These are phyloP conservation scores for Caenorhabditis sp. DNA, from an alignment of 2,888 invertebrate species.

Conservation along the genomic window DNA sequence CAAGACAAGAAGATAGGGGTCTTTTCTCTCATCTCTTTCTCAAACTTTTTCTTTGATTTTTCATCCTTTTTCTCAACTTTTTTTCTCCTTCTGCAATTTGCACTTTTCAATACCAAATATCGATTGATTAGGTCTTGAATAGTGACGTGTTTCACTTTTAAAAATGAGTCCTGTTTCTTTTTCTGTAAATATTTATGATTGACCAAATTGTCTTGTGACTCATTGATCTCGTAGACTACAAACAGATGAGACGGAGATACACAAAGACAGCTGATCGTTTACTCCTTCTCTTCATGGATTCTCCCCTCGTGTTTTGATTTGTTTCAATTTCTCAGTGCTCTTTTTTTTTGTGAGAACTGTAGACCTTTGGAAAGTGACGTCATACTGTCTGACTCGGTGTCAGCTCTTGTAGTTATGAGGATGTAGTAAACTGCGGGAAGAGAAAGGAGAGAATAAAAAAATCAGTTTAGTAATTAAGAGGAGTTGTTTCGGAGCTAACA, in stretches of 20 bases:
- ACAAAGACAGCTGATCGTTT: constrained; percentile 34
- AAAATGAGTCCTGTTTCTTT: constrained; percentile 16
- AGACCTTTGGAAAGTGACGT: neutral
- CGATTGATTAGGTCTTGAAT: constrained; percentile 5
- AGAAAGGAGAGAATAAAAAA: too few species aligned
- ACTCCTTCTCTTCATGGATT: neutral
- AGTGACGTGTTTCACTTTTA: constrained; percentile 14
- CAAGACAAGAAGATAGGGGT: constrained; percentile 34
- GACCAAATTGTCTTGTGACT: constrained; percentile 26
- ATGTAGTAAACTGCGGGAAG: too few species aligned
- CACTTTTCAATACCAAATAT: constrained; percentile 19
- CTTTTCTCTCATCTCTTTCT: constrained; percentile 23
- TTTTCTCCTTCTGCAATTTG: constrained; percentile 2
- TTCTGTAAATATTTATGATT: constrained; percentile 44
- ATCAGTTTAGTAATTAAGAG: too few species aligned
- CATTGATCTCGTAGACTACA: constrained; percentile 39
- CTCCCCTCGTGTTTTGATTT: constrained; percentile 9
- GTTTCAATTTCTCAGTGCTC: neutral
- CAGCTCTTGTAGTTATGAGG: too few species aligned
- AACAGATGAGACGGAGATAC: constrained; percentile 25
- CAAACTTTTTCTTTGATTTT: constrained; percentile 35
- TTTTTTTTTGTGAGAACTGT: neutral
- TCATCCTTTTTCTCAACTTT: constrained; percentile 17
- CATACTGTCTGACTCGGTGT: neutral
- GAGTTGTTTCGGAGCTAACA: too few species aligned